Percentiles rank a stretch among this genome's conserved stretches.
Conservation (phyloP, 2,113 vertebrate genomes). For the Emydura subglobosa region DNA sequence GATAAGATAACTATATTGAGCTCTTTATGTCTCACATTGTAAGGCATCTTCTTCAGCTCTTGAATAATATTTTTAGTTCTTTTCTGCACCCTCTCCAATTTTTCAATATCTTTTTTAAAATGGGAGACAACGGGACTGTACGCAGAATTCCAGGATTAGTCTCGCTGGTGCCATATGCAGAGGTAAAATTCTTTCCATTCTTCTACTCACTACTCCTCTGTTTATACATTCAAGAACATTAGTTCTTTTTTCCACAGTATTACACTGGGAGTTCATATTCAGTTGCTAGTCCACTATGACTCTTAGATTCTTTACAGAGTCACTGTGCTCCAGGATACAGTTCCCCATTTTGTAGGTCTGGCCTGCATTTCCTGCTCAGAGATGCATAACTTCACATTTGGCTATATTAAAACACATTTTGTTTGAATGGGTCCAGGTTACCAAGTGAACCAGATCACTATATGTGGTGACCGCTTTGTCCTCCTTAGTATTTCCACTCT, state of each 20-base stretch:
- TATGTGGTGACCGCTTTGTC: not conserved
- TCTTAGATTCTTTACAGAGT: not conserved
- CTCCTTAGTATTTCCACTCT: not conserved
- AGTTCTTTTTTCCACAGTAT: not conserved
- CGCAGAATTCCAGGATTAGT: not conserved
- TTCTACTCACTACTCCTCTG: not conserved
- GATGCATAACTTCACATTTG: not conserved
- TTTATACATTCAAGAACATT: not conserved
- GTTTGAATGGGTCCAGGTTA: not conserved
- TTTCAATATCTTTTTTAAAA: slow-evolving; percentile 10
- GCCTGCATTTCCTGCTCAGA: not conserved
- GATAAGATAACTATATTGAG: slow-evolving; percentile 24
- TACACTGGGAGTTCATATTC: not conserved
- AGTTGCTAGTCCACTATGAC: not conserved
- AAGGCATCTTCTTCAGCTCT: not conserved
- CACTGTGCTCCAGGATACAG: not conserved
- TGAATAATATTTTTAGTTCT: not conserved
- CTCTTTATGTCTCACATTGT: slow-evolving; percentile 5
- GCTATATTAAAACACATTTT: not conserved
- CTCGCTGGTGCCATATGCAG: not conserved
- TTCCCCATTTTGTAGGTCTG: not conserved
- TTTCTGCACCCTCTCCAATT: not conserved
- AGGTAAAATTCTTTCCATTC: not conserved
- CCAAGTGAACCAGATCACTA: not conserved
- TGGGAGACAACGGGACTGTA: not conserved